phyloP scores from a whole-genome alignment of 2,797 vertebrate species.

The Amblyraja radiata region DNA sequence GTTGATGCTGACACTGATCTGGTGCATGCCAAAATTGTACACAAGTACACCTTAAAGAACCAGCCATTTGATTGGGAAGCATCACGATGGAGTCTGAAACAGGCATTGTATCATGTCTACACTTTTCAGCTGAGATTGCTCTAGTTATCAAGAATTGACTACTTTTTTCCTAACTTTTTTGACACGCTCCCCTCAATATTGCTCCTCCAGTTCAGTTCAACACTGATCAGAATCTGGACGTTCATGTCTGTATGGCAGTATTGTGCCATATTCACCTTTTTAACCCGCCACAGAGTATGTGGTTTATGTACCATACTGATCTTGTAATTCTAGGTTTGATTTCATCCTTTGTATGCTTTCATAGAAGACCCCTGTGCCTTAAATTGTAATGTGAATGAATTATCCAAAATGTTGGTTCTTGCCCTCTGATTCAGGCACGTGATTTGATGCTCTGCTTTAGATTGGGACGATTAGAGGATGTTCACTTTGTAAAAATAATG shows the following conservation, averaged over 20 bases:
- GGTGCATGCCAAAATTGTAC: background rate
- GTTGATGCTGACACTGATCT: too few species aligned
- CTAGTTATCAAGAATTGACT: conserved; percentile 37
- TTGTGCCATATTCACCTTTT: background rate
- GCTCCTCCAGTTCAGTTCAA: background rate
- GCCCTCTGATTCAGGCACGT: background rate
- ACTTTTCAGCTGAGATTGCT: background rate
- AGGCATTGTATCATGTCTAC: background rate
- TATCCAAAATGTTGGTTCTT: background rate
- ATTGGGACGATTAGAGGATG: background rate
- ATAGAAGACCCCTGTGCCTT: background rate
- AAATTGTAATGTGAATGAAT: background rate
- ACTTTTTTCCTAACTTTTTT: conserved; percentile 42
- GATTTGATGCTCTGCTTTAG: background rate
- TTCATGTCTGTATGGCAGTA: background rate
- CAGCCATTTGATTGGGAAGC: background rate
- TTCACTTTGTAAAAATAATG: conserved; percentile 1
- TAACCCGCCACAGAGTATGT: background rate
- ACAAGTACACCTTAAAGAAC: background rate
- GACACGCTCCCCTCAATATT: conserved; percentile 27
- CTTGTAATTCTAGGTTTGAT: background rate
- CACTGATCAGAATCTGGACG: background rate
- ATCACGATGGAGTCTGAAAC: too few species aligned
- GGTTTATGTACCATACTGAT: background rate
- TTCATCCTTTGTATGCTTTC: background rate